These are phyloP conservation scores for Porites lobata DNA, from an alignment of 92 coral and sea anemone genomes.

Conservation along the genomic window DNA sequence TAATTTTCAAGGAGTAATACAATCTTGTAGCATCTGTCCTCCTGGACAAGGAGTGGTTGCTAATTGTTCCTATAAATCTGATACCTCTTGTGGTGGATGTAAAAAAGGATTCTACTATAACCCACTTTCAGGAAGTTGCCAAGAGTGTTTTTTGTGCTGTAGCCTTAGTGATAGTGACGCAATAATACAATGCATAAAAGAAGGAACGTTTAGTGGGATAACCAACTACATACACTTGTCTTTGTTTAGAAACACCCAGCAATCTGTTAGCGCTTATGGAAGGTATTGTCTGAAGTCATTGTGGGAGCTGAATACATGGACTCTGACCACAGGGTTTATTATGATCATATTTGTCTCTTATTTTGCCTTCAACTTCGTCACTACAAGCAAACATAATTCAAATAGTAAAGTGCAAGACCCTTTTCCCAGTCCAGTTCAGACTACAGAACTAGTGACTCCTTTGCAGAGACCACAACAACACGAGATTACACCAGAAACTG, in stretches of 20 bases:
- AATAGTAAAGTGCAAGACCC: too few relatives aligned
- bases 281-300: too few relatives aligned
- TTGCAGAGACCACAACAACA: too few relatives aligned
- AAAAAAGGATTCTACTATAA: slow-evolving; percentile 35
- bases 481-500: too few relatives aligned
- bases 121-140: slow-evolving; percentile 8
- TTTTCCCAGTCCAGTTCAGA: too few relatives aligned
- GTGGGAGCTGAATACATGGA: too few relatives aligned
- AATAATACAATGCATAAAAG: slow-evolving; percentile 9
- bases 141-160: slow-evolving; percentile 43
- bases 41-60: slow-evolving; percentile 3
- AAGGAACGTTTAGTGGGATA: not conserved
- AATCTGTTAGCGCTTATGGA: not conserved
- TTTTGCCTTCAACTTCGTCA: too few relatives aligned
- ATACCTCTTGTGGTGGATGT: slow-evolving; percentile 52
- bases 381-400: too few relatives aligned
- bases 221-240: too few relatives aligned
- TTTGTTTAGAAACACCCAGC: not conserved
- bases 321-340: too few relatives aligned
- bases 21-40: slow-evolving; percentile 26
- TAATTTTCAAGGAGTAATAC: slow-evolving; percentile 17
- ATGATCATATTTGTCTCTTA: too few relatives aligned
- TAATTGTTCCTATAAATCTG: slow-evolving; percentile 35
- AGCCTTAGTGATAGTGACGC: not conserved
- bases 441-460: too few relatives aligned